Conservation (phyloP, 2,797 vertebrate genomes). For the Tenualosa ilisha region DNA sequence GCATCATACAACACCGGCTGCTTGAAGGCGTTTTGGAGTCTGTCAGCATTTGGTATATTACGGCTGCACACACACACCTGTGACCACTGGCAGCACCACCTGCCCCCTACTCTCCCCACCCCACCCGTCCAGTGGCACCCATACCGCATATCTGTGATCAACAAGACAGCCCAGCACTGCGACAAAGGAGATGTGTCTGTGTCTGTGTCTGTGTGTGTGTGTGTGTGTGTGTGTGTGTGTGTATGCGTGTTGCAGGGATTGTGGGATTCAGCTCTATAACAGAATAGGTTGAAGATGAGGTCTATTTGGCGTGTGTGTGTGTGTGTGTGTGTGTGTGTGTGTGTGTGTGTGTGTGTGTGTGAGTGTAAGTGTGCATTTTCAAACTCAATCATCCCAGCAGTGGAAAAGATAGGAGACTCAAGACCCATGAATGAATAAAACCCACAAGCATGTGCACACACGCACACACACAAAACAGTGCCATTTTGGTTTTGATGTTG, state of each 20-base stretch:
- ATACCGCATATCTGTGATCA: too few relatives aligned
- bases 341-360: neutral
- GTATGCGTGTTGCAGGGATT: neutral
- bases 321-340: neutral
- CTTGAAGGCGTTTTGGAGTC: neutral
- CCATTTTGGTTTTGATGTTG: neutral
- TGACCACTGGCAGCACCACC: too few relatives aligned
- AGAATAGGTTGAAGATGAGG: too few relatives aligned
- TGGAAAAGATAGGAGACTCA: neutral
- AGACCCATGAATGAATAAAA: neutral
- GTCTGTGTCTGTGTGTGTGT: neutral
- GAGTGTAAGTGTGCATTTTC: neutral
- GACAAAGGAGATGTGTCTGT: too few relatives aligned
- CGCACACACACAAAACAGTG: neutral
- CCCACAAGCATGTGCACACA: too few relatives aligned
- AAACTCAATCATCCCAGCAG: neutral
- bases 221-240: constrained; percentile 4
- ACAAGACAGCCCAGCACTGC: too few relatives aligned
- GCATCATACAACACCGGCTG: neutral
- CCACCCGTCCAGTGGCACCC: too few relatives aligned
- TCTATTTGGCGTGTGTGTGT: neutral
- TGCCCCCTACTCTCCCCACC: too few relatives aligned
- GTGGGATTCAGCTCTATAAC: neutral
- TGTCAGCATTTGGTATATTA: neutral
- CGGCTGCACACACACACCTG: neutral